phyloP scores from a whole-genome alignment of 23 tunicate species.

The Ciona savignyi region DNA sequence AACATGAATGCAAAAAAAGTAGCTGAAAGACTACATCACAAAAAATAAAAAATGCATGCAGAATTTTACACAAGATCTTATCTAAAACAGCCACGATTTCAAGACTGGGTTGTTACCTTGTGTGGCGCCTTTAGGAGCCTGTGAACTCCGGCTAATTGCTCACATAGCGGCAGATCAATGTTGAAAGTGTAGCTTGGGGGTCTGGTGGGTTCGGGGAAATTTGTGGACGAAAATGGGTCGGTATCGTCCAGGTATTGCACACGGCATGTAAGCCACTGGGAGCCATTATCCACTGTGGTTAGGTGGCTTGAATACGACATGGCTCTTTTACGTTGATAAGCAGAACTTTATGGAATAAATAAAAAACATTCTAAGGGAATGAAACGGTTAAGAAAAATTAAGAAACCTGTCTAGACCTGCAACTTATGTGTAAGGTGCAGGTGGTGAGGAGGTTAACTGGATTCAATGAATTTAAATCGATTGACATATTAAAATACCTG shows the following conservation, averaged over 20 bases:
- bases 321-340: too few species aligned
- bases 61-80: too few species aligned
- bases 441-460: too few species aligned
- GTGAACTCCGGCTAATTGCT: constrained; percentile 93
- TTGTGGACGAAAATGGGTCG: constrained; percentile 95
- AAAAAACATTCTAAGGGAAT: too few species aligned
- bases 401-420: too few species aligned
- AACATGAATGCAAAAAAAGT: not conserved
- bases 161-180: constrained; percentile 79
- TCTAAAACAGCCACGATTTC: too few species aligned
- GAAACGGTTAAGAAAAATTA: too few species aligned
- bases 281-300: not conserved
- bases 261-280: constrained; percentile 75
- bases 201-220: constrained; percentile 87
- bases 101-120: too few species aligned
- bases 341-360: too few species aligned
- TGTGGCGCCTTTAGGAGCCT: constrained; percentile 95
- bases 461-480: too few species aligned
- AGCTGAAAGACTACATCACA: not conserved
- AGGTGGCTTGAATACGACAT: not conserved
- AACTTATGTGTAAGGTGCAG: too few species aligned
- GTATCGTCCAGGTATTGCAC: constrained; percentile 99
- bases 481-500: too few species aligned
- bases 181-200: constrained; percentile 88
- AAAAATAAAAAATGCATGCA: not conserved